These are phyloP conservation scores for Sorex araneus DNA, from an alignment of 2,113 vertebrate species.

Conservation along the genomic window DNA sequence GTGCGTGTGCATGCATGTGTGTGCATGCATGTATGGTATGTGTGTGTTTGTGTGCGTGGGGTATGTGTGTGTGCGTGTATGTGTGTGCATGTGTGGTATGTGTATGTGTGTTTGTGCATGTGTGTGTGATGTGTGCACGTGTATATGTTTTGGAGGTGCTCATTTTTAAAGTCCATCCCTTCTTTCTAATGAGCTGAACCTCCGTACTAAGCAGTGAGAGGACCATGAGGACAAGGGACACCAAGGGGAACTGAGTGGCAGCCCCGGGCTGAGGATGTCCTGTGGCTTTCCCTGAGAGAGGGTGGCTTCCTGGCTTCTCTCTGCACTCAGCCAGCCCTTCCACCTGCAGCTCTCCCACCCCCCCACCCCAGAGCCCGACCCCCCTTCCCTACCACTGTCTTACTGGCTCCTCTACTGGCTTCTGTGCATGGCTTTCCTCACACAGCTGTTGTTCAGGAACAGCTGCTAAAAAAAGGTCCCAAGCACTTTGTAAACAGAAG, in stretches of 20 bases:
- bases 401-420: neutral
- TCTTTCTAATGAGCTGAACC: neutral
- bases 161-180: neutral
- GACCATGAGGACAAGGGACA: neutral
- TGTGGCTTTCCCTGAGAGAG: neutral
- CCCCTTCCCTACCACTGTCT: neutral
- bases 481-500: slow-evolving; percentile 11
- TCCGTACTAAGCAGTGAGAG: neutral
- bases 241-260: no score
- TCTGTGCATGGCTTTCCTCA: neutral
- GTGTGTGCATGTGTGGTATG: no score
- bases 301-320: neutral
- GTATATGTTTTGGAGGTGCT: no score
- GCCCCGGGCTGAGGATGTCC: neutral
- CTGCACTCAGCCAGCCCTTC: neutral
- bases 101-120: no score
- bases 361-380: no score
- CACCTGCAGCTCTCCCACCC: neutral
- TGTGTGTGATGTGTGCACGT: no score
- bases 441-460: slow-evolving; percentile 31
- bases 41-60: no score
- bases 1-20: no score
- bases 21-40: no score
- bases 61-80: no score
- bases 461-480: neutral